These are phyloP conservation scores for Cepaea nemoralis DNA, from an alignment of 1,140 invertebrate species.

Conservation along the genomic window DNA sequence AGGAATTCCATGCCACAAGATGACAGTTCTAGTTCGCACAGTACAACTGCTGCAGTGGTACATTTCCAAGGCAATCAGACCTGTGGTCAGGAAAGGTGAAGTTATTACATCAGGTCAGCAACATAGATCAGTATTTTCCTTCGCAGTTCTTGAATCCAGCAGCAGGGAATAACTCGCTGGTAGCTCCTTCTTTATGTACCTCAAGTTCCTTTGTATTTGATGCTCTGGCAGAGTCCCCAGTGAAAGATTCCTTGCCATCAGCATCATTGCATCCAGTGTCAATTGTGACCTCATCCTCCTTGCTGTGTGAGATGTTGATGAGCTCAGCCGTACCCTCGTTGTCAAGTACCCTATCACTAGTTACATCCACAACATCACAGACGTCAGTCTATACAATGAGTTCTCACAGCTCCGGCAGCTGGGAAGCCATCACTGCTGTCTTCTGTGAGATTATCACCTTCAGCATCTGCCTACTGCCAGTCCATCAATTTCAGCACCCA, in stretches of 20 bases:
- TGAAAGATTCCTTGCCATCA: background rate
- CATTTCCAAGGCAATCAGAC: background rate
- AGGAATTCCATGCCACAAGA: background rate
- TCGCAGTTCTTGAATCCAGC: background rate
- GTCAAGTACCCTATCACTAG: background rate
- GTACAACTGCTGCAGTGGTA: background rate
- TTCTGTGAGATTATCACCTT: background rate
- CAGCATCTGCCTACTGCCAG: background rate
- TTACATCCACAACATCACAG: background rate
- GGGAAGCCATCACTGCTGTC: background rate
- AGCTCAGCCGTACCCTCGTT: background rate
- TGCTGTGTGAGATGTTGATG: constrained; percentile 22
- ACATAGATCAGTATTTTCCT: background rate
- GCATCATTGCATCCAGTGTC: background rate
- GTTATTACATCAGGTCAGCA: background rate
- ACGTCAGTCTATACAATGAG: background rate
- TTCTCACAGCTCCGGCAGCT: background rate
- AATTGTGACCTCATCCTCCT: background rate
- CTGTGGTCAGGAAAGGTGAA: background rate
- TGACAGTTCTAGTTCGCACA: background rate
- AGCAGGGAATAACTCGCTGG: background rate
- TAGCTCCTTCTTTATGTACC: background rate
- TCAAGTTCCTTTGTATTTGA: constrained; percentile 15
- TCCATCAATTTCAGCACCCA: background rate
- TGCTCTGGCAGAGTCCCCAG: constrained; percentile 18